Conservation (phyloP, 2,888 invertebrate species). For the Unio delphinus region DNA sequence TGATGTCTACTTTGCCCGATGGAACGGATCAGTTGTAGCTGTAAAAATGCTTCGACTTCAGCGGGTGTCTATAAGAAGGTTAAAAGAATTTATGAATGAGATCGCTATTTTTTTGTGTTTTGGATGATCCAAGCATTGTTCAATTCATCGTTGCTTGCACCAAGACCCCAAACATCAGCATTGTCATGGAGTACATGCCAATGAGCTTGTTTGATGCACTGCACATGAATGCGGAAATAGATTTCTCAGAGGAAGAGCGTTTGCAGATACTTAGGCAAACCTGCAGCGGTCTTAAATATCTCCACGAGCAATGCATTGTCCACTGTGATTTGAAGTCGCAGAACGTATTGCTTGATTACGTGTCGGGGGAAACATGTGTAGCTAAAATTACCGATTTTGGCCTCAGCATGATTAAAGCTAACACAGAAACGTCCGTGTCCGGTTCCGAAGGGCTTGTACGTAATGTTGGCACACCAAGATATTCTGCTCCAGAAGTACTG, state of each 20-base stretch:
- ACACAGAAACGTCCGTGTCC: constrained; percentile 17
- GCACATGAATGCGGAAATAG: constrained; percentile 16
- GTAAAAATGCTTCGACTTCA: constrained; percentile 29
- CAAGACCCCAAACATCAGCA: constrained; percentile 24
- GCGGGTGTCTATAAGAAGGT: constrained; percentile 20
- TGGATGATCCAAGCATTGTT: constrained; percentile 32
- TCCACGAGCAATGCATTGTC: constrained; percentile 30
- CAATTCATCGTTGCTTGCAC: constrained; percentile 34
- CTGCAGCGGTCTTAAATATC: constrained; percentile 23
- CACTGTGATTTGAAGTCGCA: constrained; percentile 43
- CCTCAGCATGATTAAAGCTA: constrained; percentile 34
- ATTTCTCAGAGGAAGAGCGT: constrained; percentile 28
- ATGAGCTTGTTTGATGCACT: constrained; percentile 31
- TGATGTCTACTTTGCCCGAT: constrained; percentile 29
- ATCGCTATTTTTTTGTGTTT: constrained; percentile 16
- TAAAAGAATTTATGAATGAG: constrained; percentile 26
- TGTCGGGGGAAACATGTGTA: constrained; percentile 5
- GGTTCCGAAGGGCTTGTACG: constrained; percentile 3
- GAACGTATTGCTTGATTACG: constrained; percentile 32
- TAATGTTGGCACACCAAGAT: constrained; percentile 31
- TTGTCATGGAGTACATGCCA: constrained; percentile 40
- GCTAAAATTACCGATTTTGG: constrained; percentile 43
- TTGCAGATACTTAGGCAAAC: constrained; percentile 27
- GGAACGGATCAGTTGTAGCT: constrained; percentile 30
- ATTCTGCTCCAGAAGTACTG: constrained; percentile 33